Evolutionary conservation across 1,140 invertebrate species (phyloP).

Genomic region (Apis mellifera): Amel_HAv3.1 CM009932.2:7573001-7573500

Average conservation of each 20-base stretch:
- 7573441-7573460: not conserved
- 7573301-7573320: conserved; percentile 75
- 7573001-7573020: not conserved
- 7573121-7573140: conserved; percentile 9
- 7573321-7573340: conserved; percentile 41
- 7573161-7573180: conserved; percentile 14
- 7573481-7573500: not conserved
- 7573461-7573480: conserved; percentile 37
- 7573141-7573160: conserved; percentile 29
- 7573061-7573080: not conserved
- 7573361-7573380: conserved; percentile 70
- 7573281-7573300: conserved; percentile 78
- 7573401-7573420: conserved; percentile 68
- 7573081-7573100: no score
- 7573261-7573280: conserved; percentile 74
- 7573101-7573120: not conserved
- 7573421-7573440: conserved; percentile 49
- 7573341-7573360: conserved; percentile 58
- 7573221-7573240: conserved; percentile 44
- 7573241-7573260: conserved; percentile 59
- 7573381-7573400: conserved; percentile 55
- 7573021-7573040: not conserved
- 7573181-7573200: conserved; percentile 26
- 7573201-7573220: conserved; percentile 70
- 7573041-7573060: not conserved